These are phyloP conservation scores for Melanotaenia nigrans DNA, from an alignment of 2,797 vertebrate species.

Conservation along the genomic window DNA sequence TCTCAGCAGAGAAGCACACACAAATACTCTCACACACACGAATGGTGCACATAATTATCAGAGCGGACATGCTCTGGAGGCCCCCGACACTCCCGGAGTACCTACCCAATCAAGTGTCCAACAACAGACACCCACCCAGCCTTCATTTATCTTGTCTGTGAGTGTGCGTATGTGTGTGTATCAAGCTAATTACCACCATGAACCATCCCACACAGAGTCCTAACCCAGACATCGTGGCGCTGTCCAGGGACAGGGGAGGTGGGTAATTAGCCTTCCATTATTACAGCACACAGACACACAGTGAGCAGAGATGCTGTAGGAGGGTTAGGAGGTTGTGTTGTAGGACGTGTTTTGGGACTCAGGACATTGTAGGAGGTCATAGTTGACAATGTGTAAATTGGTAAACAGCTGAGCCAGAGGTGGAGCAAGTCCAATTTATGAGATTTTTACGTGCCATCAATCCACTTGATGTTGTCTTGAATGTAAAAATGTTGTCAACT, in stretches of 20 bases:
- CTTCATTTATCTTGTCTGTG: constrained; percentile 97
- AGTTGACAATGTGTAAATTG: constrained; percentile 60
- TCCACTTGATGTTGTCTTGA: neutral
- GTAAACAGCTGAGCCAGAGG: constrained; percentile 10
- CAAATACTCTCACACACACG: constrained; percentile 52
- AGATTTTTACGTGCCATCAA: constrained; percentile 12
- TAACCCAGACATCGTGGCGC: constrained; percentile 91
- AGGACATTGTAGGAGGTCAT: constrained; percentile 58
- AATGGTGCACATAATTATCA: constrained; percentile 89
- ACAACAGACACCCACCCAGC: constrained; percentile 82
- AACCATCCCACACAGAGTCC: constrained; percentile 84
- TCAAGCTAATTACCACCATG: constrained; percentile 90
- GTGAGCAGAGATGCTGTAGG: constrained; percentile 39
- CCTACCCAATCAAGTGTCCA: constrained; percentile 88
- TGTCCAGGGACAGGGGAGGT: constrained; percentile 87
- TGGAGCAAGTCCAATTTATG: constrained; percentile 15
- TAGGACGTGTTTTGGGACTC: constrained; percentile 50
- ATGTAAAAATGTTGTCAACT: constrained; percentile 11
- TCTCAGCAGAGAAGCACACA: constrained; percentile 79
- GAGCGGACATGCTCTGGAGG: constrained; percentile 85
- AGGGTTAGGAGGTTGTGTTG: constrained; percentile 47
- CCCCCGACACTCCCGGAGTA: constrained; percentile 80
- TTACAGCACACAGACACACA: constrained; percentile 65
- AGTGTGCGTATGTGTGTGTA: constrained; percentile 78
- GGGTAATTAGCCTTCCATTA: constrained; percentile 88